Conservation (phyloP, 2,113 vertebrate genomes). For the Hypanus sabinus region DNA sequence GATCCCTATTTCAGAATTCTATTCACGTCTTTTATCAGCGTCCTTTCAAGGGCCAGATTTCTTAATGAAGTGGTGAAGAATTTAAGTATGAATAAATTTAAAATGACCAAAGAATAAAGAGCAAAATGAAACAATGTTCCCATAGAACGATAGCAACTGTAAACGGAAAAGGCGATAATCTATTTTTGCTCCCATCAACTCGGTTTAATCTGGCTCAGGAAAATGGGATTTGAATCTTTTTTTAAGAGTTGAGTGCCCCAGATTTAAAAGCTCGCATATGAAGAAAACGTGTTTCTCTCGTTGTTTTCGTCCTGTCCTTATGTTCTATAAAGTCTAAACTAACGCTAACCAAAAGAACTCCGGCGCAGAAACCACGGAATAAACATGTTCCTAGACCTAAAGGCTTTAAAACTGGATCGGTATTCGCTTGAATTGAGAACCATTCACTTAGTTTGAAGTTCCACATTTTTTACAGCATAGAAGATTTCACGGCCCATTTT, state of each 20-base stretch:
- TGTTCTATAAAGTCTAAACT: neutral
- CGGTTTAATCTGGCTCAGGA: neutral
- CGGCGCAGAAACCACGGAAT: no score
- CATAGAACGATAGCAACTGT: neutral
- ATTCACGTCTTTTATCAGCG: neutral
- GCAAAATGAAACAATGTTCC: neutral
- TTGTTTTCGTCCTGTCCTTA: no score
- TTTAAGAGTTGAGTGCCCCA: neutral
- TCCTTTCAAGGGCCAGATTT: neutral
- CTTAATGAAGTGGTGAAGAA: neutral
- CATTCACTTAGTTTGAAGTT: neutral
- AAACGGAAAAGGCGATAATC: neutral
- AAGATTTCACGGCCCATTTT: no score
- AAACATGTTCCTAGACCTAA: no score
- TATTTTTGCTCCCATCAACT: neutral
- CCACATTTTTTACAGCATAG: neutral
- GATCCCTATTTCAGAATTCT: neutral
- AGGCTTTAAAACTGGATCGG: neutral
- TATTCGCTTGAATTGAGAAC: neutral
- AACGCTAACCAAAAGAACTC: neutral
- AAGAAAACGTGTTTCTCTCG: neutral
- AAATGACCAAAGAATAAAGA: neutral
- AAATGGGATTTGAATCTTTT: neutral
- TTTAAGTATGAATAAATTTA: neutral
- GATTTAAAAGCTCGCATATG: neutral